Base-by-base conservation (phyloP, 2,797 vertebrate species). In the Threskiornis aethiopicus region DNA sequence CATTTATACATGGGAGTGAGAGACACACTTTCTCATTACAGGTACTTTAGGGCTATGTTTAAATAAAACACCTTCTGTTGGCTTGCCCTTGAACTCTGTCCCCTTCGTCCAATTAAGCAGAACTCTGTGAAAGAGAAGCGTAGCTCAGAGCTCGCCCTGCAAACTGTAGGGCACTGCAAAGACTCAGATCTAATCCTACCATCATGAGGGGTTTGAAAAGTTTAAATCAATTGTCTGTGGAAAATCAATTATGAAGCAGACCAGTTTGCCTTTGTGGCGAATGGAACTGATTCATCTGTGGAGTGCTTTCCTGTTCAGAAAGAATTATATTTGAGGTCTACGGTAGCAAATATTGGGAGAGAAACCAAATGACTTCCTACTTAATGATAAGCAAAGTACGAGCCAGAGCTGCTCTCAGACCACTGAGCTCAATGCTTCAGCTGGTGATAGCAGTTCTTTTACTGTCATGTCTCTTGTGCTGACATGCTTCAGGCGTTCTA, bases 31-130 rank as follows among this genome's bases (percentile, higher is more conserved):
- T 71, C 87, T 92, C 90, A 85, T 96, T 84, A 89, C 31, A 69
- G 75, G 31, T 78, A 72, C 86, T 95, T 94, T 6, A 69, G 71
- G 86, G 75, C 93, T 87, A 7, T 95, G 61, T 96, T 96, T 97
- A 97, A 97, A 96, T 95, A 94, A 96, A 97, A 97, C 90, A 94
- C 86, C 70, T 90, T 96, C 88, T 89, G 42, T 78, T 97, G 97
- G 91, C 95, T 96, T 47, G 93, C 59, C 96, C 97, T 98, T 97
- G 96, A 97, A 97, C 97, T 91, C 96, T 73, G 91, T 97, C 54
- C 69, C 93, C 95, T 97, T 93, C 4, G 3, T 95, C 97, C 93
- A 96, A 93, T 96, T 98, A 97, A 97, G 77, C 82, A 95, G 91
- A 97, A 70, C 96, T 92, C 92, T 71, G 72, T 93, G 90, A 87